Evolutionary conservation across 1,140 invertebrate species (phyloP), one percentile per base, ranked within the genome.

Genomic region (Trypoxylus dichotomus): DNA sequence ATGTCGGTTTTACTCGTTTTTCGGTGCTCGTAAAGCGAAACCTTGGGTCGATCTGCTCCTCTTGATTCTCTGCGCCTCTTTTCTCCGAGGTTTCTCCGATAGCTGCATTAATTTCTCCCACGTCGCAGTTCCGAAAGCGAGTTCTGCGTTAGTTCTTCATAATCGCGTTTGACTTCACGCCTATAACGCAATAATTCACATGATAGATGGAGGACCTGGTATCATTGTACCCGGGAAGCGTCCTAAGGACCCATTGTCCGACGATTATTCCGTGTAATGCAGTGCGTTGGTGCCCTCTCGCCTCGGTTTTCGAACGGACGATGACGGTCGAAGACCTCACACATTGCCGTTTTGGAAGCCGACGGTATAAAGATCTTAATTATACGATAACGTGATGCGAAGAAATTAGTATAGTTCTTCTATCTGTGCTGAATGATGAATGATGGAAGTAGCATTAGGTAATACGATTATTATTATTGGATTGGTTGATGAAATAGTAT

Each of bases 121-220:
- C n/a, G 29, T 37, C 19, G 29, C 72, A n/a, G 72, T 25, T 10
- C 37, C 37, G 29, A 21, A 7, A 37, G 32, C 21, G 72, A 7
- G 29, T 74, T 37, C 37, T 42, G 32, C 60, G 60, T 25, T 74
- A 41, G 32, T 42, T n/a, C 15, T 74, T 74, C 29, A 41, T 74
- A 27, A 29, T 24, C 72, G 63, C 47, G 47, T 19, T 27, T 21
- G 72, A 41, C 72, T 74, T 74, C 72, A 74, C 72, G 72, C 72
- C 37, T 74, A 41, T 74, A 74, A 74, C 41, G 72, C 25, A 74
- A 74, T 74, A 74, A 74, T 74, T 74, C 72, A 74, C n/a, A 74
- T 74, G 72, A 74, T 74, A 74, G 72, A 74, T 74, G 72, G 72
- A 37, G 13, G 41, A 15, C 24, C 60, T 13, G 60, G 60, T 68